Evolutionary conservation across 2,888 invertebrate genomes (phyloP).

Genomic region (Meghimatium bilineatum): DNA sequence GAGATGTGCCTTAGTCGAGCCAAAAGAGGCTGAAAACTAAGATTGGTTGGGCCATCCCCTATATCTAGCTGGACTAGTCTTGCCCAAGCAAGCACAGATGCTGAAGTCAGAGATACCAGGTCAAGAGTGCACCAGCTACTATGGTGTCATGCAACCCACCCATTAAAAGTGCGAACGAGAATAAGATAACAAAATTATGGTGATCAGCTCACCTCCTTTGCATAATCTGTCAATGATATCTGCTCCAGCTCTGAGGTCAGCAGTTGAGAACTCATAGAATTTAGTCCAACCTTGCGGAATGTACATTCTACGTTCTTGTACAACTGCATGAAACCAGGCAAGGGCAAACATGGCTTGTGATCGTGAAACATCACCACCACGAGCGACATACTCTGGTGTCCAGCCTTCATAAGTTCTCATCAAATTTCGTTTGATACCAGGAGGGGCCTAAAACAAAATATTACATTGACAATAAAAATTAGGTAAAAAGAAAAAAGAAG

Average conservation of each 20-base stretch:
- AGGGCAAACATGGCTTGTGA: slow-evolving; percentile 84
- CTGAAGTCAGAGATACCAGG: too few species aligned
- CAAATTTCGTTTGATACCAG: slow-evolving; percentile 89
- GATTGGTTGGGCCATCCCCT: too few species aligned
- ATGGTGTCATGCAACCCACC: too few species aligned
- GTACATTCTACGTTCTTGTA: slow-evolving; percentile 91
- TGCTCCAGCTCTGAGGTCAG: slow-evolving; percentile 87
- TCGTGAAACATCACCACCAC: slow-evolving; percentile 72
- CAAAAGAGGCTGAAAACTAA: too few species aligned
- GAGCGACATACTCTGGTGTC: slow-evolving; percentile 79
- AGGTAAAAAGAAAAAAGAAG: too few species aligned
- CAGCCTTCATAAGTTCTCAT: slow-evolving; percentile 86
- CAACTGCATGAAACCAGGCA: slow-evolving; percentile 91
- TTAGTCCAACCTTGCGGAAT: slow-evolving; percentile 94
- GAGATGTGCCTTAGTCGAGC: too few species aligned
- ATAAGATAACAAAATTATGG: not conserved
- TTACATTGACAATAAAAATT: slow-evolving; percentile 13
- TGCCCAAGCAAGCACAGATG: too few species aligned
- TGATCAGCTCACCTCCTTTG: slow-evolving; percentile 70
- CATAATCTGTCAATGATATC: slow-evolving; percentile 81
- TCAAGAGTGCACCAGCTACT: too few species aligned
- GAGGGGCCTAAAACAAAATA: slow-evolving; percentile 83
- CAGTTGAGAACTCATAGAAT: slow-evolving; percentile 90
- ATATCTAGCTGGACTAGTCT: too few species aligned
- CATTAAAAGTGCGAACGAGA: too few species aligned